These are phyloP conservation scores for Mercenaria mercenaria DNA, from an alignment of 1,140 invertebrate genomes.

Conservation along the genomic window DNA sequence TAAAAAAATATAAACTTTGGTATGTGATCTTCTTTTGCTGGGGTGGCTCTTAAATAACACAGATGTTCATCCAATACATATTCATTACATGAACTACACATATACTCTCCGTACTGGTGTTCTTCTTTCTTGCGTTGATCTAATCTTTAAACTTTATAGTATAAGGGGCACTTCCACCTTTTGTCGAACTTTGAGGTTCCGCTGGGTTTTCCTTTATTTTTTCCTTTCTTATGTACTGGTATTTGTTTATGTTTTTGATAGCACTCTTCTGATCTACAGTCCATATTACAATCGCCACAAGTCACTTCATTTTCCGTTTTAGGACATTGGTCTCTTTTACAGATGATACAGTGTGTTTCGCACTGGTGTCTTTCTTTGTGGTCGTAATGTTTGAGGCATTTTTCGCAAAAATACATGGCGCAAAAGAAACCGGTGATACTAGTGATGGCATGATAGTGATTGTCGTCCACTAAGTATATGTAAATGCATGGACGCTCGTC, in stretches of 20 bases:
- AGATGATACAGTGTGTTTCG: conserved; percentile 18
- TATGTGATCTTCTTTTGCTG: not conserved
- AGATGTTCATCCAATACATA: conserved; percentile 27
- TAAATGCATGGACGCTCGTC: conserved; percentile 39
- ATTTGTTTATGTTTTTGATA: not conserved
- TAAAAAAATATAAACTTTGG: conserved; percentile 8
- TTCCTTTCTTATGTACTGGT: not conserved
- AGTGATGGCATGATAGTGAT: conserved; percentile 35
- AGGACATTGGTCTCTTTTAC: conserved; percentile 4
- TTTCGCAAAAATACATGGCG: conserved; percentile 11
- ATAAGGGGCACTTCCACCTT: conserved; percentile 10
- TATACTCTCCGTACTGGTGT: not conserved
- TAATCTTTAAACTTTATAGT: conserved; percentile 26
- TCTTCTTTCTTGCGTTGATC: not conserved
- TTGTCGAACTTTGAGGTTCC: not conserved
- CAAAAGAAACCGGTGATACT: conserved; percentile 44
- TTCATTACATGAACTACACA: not conserved
- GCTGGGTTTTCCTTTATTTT: not conserved
- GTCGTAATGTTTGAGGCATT: conserved; percentile 38
- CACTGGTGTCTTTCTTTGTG: conserved; percentile 7
- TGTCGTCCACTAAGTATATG: conserved; percentile 19
- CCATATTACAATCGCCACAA: not conserved
- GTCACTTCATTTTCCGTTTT: not conserved
- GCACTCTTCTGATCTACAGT: conserved; percentile 8
- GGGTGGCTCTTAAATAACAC: conserved; percentile 21